Base-by-base conservation (phyloP, 1,140 invertebrate genomes). In the Nebria ingens region DNA sequence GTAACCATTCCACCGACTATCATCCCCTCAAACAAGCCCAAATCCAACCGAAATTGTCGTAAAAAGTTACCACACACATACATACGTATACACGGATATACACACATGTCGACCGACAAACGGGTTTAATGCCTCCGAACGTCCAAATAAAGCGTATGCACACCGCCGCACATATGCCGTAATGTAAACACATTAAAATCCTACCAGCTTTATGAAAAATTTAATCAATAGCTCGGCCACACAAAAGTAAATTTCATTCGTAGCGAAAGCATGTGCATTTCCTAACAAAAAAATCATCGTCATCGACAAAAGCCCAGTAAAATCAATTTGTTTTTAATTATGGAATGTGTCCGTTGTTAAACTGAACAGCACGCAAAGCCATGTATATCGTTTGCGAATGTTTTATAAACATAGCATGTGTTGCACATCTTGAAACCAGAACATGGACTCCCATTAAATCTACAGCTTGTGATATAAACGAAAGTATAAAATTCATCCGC, bases 1-100 rank as follows among this genome's bases (percentile, higher is more conserved):
- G 60, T 67, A 65, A 68, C 66, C 65, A 65, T 55, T 65, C 70
- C 68, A 66, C 67, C 64, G 64, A 52, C 9, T 1, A 22, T 22
- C 20, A 52, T 22, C 51, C 51, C 51, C n/a, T n/a, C 23, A 25
- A 22, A 52, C 20, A 1, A 12, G 51, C 20, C 23, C 12, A 52
- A 52, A 52, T 52, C 20, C 51, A 25, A 21, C 23, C 51, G 19
- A 29, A 15, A 22, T 45, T 55, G 38, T 42, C 40, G 40, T 45
- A 45, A 45, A 45, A 45, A 45, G 40, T 45, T 45, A 45, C 40
- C 40, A 45, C 40, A 45, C 40, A 45, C 25, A n/a, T 9, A n/a
- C n/a, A n/a, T n/a, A n/a, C n/a, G n/a, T n/a, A n/a, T n/a, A n/a
- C n/a, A n/a, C n/a, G n/a, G n/a, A n/a, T n/a, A n/a, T n/a, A n/a